Evolutionary conservation across 2,113 vertebrate genomes (phyloP).

Genomic region (Eira barbara): DNA sequence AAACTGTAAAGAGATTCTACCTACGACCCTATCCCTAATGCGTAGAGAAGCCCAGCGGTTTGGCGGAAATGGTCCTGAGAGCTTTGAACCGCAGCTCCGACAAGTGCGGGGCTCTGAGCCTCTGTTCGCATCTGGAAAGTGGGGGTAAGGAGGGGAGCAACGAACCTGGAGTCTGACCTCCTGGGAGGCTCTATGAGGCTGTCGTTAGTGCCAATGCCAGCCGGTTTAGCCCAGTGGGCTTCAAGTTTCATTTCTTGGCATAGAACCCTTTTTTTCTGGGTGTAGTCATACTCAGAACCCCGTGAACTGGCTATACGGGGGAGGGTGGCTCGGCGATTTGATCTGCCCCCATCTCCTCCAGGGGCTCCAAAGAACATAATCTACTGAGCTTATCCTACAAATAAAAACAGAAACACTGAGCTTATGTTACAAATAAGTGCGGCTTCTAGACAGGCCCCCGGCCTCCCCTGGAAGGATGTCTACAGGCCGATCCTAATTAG

Average conservation of each 20-base stretch:
- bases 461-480: no score
- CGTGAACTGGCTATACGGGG: no score
- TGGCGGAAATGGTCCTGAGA: fast-evolving
- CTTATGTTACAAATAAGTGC: neutral
- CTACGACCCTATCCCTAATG: fast-evolving
- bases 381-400: neutral
- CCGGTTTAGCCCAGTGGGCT: no score
- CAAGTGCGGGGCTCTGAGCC: neutral
- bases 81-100: neutral
- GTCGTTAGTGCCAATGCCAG: neutral
- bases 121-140: neutral
- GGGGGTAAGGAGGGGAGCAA: no score
- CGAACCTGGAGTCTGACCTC: fast-evolving
- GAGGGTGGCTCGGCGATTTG: no score
- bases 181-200: fast-evolving
- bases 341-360: neutral
- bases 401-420: neutral
- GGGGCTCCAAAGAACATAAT: neutral
- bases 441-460: neutral
- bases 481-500: fast-evolving
- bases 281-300: neutral
- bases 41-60: fast-evolving
- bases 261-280: neutral
- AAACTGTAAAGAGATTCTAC: no score
- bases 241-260: neutral